Percentiles rank a stretch among this genome's conserved stretches.
Evolutionary conservation across 2,797 vertebrate genomes (phyloP).

Genomic region (Zenarchopterus dispar): DNA sequence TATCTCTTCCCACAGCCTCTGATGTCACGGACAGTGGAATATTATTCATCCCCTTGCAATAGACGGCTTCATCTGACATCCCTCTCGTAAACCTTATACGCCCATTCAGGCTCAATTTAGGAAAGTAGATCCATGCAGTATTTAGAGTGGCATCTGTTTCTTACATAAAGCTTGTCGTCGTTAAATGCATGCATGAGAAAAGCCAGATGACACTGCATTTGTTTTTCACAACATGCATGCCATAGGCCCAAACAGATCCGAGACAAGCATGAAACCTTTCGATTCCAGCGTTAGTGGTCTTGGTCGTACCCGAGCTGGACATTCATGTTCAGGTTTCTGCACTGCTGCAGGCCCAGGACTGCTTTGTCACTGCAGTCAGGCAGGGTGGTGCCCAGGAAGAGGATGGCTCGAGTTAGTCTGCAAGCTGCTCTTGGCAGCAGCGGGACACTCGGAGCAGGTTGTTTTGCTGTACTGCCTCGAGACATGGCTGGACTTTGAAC

Average conservation of each 20-base stretch:
- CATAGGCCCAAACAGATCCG: neutral
- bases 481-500: slow-evolving; percentile 35
- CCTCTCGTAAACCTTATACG: neutral
- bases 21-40: neutral
- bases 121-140: neutral
- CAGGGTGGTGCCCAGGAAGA: slow-evolving; percentile 29
- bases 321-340: slow-evolving; percentile 29
- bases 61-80: neutral
- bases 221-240: slow-evolving; percentile 1
- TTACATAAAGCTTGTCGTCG: too few relatives aligned
- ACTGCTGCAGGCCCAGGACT: slow-evolving; percentile 44
- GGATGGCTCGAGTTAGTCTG: slow-evolving; percentile 14
- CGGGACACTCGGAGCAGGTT: slow-evolving; percentile 29
- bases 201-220: neutral
- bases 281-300: slow-evolving; percentile 10
- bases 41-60: neutral
- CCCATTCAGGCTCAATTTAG: slow-evolving; percentile 1
- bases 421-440: slow-evolving; percentile 35
- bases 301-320: slow-evolving; percentile 15
- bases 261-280: slow-evolving; percentile 6
- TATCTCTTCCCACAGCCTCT: neutral
- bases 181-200: neutral
- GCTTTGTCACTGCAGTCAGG: slow-evolving; percentile 45
- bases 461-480: slow-evolving; percentile 24
- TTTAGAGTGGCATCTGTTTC: too few relatives aligned